Base-by-base conservation (phyloP, 35 echinoderm and acorn worm genomes). In the Ophioderma brevispina region DNA sequence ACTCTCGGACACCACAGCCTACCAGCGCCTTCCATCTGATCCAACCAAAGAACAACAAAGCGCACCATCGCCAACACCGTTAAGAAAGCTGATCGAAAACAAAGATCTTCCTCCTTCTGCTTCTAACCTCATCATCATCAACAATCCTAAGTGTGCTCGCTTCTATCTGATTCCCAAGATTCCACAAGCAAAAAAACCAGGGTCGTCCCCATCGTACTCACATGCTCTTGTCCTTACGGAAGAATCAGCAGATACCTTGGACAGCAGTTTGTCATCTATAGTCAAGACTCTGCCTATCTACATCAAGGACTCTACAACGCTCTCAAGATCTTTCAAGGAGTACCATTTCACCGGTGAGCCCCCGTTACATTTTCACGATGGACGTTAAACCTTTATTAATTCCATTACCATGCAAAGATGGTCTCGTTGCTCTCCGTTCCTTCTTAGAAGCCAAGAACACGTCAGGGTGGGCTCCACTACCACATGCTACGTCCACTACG, bases 131-230 rank as follows among this genome's bases (percentile, higher is more conserved):
- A 59, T 59, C 31, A n/a, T n/a, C n/a, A n/a, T 36, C n/a, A 38
- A 28, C 55, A 39, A 23, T 23, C 78, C 80, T 1, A 79, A n/a
- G 13, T 81, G 78, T n/a, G 43, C 78, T 42, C 21, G 33, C 21
- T 91, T 91, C 82, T 91, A 91, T 37, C 33, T 91, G 0, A 81
- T 91, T 0, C 89, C 89, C 5, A n/a, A n/a, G 38, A 91, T 78
- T 17, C 89, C 85, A 31, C 85, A 91, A 78, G 34, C 63, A 34
- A 31, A 85, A 35, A 84, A 37, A 0, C 82, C 89, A n/a, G n/a
- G 28, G 89, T 81, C 5, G 35, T 81, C 39, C 89, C 89, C 14
- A 91, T 91, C 5, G 38, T 91, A 5, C 85, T 81, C 0, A 55
- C 89, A 0, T 40, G 2, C 31, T 78, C 35, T 31, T 91, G 89